Conservation (phyloP, 2,888 invertebrate genomes). For the Cynaeus angustus region DNA sequence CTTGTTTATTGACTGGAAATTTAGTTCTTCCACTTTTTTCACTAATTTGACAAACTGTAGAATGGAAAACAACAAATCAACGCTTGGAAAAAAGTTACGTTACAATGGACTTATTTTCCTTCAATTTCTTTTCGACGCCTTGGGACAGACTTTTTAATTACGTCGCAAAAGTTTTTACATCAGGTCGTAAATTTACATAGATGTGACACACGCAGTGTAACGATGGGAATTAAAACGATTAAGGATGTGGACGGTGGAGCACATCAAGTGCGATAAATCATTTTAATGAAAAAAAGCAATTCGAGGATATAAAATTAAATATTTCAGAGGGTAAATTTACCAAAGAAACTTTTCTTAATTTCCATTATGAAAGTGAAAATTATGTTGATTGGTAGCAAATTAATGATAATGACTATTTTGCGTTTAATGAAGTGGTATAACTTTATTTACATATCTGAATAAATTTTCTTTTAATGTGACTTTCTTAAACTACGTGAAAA, state of each 20-base stretch:
- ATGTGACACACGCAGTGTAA: constrained; percentile 14
- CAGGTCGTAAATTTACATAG: constrained; percentile 23
- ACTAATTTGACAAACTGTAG: constrained; percentile 26
- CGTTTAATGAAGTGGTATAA: too few species aligned
- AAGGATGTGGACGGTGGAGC: not conserved
- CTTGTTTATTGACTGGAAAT: constrained; percentile 10
- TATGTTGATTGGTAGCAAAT: too few species aligned
- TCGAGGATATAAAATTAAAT: not conserved
- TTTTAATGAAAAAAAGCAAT: not conserved
- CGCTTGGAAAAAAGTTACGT: constrained; percentile 2
- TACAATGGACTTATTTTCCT: constrained; percentile 35
- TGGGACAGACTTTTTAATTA: constrained; percentile 28
- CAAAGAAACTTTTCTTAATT: too few species aligned
- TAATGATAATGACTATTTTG: too few species aligned
- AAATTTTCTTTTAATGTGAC: too few species aligned
- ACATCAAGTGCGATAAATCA: not conserved
- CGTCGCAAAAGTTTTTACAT: constrained; percentile 10
- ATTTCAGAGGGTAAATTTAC: too few species aligned
- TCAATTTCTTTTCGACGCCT: constrained; percentile 37
- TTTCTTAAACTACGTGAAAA: too few species aligned
- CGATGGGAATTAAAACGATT: constrained; percentile 5
- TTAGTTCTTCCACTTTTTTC: constrained; percentile 8
- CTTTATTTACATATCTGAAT: too few species aligned
- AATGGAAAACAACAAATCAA: constrained; percentile 15
- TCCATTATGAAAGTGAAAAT: too few species aligned